Evolutionary conservation across 64 coral and sea anemone species (phyloP), one percentile per base, ranked within the genome.

Genomic region (Stylophora pistillata): DNA sequence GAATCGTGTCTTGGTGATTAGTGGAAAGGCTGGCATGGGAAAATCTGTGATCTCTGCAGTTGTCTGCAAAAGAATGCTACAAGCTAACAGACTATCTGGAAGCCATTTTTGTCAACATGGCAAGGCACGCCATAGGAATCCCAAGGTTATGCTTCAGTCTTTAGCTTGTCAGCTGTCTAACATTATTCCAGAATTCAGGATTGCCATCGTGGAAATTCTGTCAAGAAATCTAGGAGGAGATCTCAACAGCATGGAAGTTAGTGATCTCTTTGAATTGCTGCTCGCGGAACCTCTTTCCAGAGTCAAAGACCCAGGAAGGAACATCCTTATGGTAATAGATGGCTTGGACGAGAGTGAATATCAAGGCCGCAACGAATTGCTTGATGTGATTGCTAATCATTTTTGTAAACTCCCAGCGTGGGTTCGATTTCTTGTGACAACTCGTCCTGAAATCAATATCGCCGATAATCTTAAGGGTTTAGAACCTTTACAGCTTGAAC

Each of bases 331-430:
- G 30, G 81, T 91, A 30, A 59, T 91, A 41, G 89, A 91, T 91
- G 89, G 53, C 5, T 56, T 91, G 32, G 89, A 91, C 37, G 89
- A 91, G 77, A 47, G 89, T 74, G 66, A 81, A 30, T 74, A 75
- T 68, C 26, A 86, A 55, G 71, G 61, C 7, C 71, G 74, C 20
- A 54, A 75, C 64, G 68, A 91, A 25, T 21, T 91, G n/a, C 17
- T 76, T 21, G 72, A 76, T 26, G 61, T 91, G 10, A 52, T 91
- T 53, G 30, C 18, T 21, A 17, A 64, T 4, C 26, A 83, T 0
- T 64, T 91, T 53, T 23, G 29, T 16, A 71, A 75, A 30, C 80
- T 91, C 10, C 89, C 89, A 34, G 58, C 29, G 4, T 91, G 71
- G 55, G 4, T 91, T 28, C 28, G 60, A 52, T 91, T 91, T 76